phyloP scores from a whole-genome alignment of 2,888 invertebrate species.

The Perdita meconis region DNA sequence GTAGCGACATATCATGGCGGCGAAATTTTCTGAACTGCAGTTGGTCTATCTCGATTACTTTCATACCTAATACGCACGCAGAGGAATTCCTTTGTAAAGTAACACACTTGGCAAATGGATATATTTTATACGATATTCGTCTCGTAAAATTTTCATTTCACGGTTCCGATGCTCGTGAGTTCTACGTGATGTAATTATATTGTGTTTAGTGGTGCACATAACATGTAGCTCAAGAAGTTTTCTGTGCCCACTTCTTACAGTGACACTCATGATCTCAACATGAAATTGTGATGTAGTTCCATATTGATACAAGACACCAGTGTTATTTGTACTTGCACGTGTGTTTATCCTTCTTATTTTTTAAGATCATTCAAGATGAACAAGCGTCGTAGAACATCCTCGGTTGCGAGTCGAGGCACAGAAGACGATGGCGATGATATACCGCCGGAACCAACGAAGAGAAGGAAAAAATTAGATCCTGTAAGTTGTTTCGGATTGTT shows the following conservation, averaged over 20 bases:
- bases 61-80: constrained; percentile 56
- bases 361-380: constrained; percentile 86
- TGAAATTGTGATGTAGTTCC: constrained; percentile 27
- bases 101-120: constrained; percentile 41
- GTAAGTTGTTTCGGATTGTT: constrained; percentile 84
- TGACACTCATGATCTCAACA: constrained; percentile 42
- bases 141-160: constrained; percentile 15
- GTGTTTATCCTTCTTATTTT: constrained; percentile 40
- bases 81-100: constrained; percentile 56
- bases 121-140: constrained; percentile 34
- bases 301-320: constrained; percentile 8
- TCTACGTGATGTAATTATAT: constrained; percentile 43
- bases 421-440: constrained; percentile 91
- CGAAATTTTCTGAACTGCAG: constrained; percentile 70
- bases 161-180: constrained; percentile 8
- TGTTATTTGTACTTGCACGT: constrained; percentile 8
- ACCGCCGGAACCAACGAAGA: constrained; percentile 84
- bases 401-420: constrained; percentile 90
- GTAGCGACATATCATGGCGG: constrained; percentile 78
- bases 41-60: constrained; percentile 56
- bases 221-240: constrained; percentile 37
- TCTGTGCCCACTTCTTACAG: constrained; percentile 28
- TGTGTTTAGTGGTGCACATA: constrained; percentile 24
- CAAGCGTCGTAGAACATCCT: constrained; percentile 92
- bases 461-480: constrained; percentile 91